Evolutionary conservation across 1,140 invertebrate genomes (phyloP), one percentile per base, ranked within the genome.

Genomic region (Scaptomyza pallida): DNA sequence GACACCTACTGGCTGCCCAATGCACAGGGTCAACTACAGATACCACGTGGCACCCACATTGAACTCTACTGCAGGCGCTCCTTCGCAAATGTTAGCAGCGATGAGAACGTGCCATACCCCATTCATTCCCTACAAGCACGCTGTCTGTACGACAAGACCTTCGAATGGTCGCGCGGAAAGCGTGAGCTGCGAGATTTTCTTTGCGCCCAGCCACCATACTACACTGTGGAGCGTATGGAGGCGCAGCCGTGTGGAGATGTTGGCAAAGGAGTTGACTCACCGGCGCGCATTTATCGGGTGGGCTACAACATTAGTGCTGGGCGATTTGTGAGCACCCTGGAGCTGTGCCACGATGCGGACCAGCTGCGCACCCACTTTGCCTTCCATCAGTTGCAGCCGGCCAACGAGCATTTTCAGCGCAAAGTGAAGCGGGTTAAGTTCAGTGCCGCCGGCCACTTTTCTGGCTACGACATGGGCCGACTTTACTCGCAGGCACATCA

Each of bases 1-100:
- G 47, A 63, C n/a, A 45, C 43, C 12, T 90, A 88, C 37, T 90
- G 85, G 89, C 57, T 80, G 12, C 89, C 89, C 41, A 83, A 83
- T 30, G 47, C 13, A 1, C 10, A 59, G 0, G 89, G 89, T 2
- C 65, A 78, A 13, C 41, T 90, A 19, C 44, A 78, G 35, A 48
- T 90, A 12, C 70, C 78, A 43, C 70, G 52, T 6, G 82, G 78
- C 8, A 68, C 48, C 33, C 69, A 19, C 56, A 88, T 90, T 10
- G 85, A 90, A 54, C 52, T 90, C 17, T 43, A 78, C 23, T 90
- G 89, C 70, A 70, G 50, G 4, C 19, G 56, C 5, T 12, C 55
- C 40, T 86, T 90, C 67, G 63, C 60, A 2, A 72, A 65, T 60
- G 17, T 62, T 30, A 55, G 40, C 13, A 13, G 13, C 40, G n/a